phyloP scores from a whole-genome alignment of 2,113 vertebrate species.

The Cinclus mexicanus region DNA sequence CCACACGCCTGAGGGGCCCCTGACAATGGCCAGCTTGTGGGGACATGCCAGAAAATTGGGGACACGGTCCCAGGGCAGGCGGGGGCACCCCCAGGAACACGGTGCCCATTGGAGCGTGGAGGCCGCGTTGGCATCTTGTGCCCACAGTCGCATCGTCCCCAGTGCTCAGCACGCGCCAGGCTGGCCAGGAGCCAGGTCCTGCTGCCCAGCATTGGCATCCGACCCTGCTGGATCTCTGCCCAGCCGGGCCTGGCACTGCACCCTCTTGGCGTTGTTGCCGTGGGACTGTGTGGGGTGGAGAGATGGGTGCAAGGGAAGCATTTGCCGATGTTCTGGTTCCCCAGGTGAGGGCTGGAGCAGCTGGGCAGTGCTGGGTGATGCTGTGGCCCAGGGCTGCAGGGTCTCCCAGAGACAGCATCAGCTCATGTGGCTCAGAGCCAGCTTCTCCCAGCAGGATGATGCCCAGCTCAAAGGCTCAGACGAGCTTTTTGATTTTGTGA shows the following conservation, averaged over 20 bases:
- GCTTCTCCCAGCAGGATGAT: background rate
- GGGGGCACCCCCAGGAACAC: fast-evolving
- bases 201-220: background rate
- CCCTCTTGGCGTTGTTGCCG: fast-evolving
- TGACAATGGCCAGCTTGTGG: background rate
- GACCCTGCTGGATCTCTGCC: background rate
- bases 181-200: background rate
- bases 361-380: background rate
- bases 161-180: background rate
- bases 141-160: fast-evolving
- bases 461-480: background rate
- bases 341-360: background rate
- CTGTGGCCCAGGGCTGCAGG: background rate
- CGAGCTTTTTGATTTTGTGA: background rate
- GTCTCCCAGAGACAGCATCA: background rate
- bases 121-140: fast-evolving
- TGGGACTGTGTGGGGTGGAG: background rate
- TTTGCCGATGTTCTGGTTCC: fast-evolving
- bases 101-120: background rate
- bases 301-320: background rate
- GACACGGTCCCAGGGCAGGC: background rate
- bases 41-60: fast-evolving
- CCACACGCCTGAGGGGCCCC: background rate
- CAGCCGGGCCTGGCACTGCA: background rate
- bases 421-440: background rate